A percentile compares a stretch with the other conserved stretches of the same genome.
Conservation (phyloP, 1,140 invertebrate genomes). For the Panagrolaimus sp. region DNA sequence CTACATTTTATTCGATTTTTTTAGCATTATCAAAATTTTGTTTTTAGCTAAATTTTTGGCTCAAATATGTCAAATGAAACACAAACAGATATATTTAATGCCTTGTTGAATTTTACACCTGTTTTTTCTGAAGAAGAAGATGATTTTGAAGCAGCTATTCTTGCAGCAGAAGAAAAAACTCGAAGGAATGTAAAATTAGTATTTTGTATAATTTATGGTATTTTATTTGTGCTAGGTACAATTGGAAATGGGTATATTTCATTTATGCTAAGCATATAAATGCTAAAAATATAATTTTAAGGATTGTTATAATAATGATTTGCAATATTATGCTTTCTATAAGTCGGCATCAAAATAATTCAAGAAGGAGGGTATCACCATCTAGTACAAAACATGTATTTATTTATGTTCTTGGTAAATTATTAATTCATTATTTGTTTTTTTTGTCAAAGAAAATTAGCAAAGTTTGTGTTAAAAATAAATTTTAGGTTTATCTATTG, state of each 20-base stretch:
- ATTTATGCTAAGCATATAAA: background rate
- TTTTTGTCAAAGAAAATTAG: no score
- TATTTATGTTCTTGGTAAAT: constrained; percentile 37
- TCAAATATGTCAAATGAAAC: no score
- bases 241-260: constrained; percentile 37
- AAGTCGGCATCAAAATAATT: constrained; percentile 16
- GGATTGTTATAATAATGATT: constrained; percentile 40
- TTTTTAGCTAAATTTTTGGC: no score
- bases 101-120: no score
- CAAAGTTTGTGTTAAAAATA: no score
- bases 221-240: constrained; percentile 35
- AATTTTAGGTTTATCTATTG: background rate
- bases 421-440: no score
- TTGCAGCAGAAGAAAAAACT: constrained; percentile 23
- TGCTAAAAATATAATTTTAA: constrained; percentile 17
- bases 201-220: constrained; percentile 32
- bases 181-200: constrained; percentile 32
- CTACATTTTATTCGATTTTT: no score
- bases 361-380: constrained; percentile 17
- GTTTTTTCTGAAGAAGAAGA: no score
- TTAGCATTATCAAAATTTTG: no score
- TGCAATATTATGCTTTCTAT: constrained; percentile 30
- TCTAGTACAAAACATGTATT: constrained; percentile 34
- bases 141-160: no score
- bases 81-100: no score